A percentile compares a stretch with the other conserved stretches of the same genome.
These are phyloP conservation scores for Ochotona curzoniae DNA, from an alignment of 2,113 vertebrate species.

Conservation along the genomic window DNA sequence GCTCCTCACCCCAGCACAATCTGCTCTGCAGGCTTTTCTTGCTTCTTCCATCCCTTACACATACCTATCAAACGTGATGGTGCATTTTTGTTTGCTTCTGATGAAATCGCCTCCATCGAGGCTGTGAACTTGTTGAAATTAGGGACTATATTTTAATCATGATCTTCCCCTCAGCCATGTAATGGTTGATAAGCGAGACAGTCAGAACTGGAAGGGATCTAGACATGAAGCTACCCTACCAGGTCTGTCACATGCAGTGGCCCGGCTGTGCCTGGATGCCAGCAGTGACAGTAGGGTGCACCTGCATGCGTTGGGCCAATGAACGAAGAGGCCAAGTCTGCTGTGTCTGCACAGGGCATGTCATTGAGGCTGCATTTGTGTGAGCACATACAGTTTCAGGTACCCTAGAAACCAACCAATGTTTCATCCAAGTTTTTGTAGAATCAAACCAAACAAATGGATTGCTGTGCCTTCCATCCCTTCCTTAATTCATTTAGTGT, in stretches of 20 bases:
- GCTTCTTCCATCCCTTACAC: background rate
- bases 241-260: background rate
- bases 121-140: background rate
- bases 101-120: background rate
- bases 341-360: background rate
- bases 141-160: background rate
- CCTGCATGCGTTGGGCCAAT: background rate
- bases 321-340: background rate
- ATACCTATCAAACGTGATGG: background rate
- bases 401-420: background rate
- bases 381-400: background rate
- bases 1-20: background rate
- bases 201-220: background rate
- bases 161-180: too few relatives aligned
- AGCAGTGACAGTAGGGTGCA: background rate
- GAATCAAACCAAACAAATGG: background rate
- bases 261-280: background rate
- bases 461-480: background rate
- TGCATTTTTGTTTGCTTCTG: rapidly evolving
- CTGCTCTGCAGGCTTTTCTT: background rate
- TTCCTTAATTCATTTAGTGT: background rate
- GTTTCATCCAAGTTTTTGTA: background rate
- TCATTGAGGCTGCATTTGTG: background rate
- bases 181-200: background rate
- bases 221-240: background rate